Evolutionary conservation across 2,113 vertebrate species (phyloP).

Genomic region (Leucosticte australis): DNA sequence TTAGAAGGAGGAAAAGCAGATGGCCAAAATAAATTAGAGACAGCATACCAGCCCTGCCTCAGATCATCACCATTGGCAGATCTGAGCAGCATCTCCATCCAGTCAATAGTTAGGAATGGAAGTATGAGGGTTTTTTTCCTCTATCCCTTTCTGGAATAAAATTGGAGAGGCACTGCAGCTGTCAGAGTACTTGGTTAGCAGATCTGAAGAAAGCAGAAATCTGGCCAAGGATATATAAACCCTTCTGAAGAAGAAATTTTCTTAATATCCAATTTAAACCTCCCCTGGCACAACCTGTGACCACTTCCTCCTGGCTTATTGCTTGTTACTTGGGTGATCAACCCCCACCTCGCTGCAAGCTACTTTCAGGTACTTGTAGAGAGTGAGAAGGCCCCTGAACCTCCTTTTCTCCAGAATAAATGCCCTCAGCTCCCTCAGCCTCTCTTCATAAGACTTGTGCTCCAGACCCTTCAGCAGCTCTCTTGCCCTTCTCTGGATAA

Average conservation of each 20-base stretch:
- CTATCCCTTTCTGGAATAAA: background rate
- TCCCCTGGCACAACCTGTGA: background rate
- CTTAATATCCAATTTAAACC: background rate
- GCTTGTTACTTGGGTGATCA: background rate
- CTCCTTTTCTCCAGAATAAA: background rate
- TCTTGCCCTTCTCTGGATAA: background rate
- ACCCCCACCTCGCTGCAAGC: accelerated
- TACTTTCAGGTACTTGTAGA: background rate
- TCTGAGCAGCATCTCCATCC: background rate
- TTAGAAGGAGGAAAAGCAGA: slow-evolving; percentile 55
- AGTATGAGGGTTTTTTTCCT: background rate
- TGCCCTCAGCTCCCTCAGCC: background rate
- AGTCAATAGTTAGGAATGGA: slow-evolving; percentile 1
- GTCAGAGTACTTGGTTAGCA: background rate
- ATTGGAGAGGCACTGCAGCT: background rate
- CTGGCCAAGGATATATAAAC: background rate
- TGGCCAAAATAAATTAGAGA: slow-evolving; percentile 56
- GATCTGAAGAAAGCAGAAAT: background rate
- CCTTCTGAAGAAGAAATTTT: background rate
- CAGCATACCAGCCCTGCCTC: background rate
- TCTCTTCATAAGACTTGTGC: background rate
- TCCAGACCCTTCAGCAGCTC: background rate
- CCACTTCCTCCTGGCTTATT: background rate
- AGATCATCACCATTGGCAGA: slow-evolving; percentile 26
- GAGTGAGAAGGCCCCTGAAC: background rate